Conservation (phyloP, 2,113 vertebrate species). For the Amia ocellicauda region DNA sequence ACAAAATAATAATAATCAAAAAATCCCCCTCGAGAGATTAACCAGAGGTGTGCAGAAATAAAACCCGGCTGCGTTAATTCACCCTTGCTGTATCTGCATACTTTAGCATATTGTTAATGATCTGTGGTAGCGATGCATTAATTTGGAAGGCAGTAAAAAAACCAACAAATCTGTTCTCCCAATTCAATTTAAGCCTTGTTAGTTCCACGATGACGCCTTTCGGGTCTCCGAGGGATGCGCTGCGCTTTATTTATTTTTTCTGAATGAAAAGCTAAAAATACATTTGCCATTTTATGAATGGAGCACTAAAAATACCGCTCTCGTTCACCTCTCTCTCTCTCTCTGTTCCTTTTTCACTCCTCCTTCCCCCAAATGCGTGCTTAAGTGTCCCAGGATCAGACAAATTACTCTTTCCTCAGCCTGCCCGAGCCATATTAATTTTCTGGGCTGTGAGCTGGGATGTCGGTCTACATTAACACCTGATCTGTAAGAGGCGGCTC, state of each 20-base stretch:
- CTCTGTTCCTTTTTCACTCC: conserved; percentile 7
- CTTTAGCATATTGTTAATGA: conserved; percentile 39
- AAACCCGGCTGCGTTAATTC: conserved; percentile 15
- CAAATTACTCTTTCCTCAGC: conserved; percentile 55
- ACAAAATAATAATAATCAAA: no score
- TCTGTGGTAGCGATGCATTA: conserved; percentile 31
- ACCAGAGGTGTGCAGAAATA: background rate
- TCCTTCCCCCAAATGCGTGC: conserved; percentile 45
- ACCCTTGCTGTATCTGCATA: conserved; percentile 28
- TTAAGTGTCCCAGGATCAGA: conserved; percentile 41
- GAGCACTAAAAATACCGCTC: conserved; percentile 55
- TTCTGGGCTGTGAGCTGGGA: conserved; percentile 55
- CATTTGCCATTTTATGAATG: conserved; percentile 52
- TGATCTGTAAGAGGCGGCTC: conserved; percentile 71
- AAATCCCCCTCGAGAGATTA: background rate
- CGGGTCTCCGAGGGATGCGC: conserved; percentile 46
- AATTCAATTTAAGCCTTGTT: conserved; percentile 37
- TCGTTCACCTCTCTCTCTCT: conserved; percentile 36
- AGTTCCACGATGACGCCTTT: conserved; percentile 41
- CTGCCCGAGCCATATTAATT: conserved; percentile 58
- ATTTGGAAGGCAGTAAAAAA: conserved; percentile 35
- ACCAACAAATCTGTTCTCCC: conserved; percentile 24
- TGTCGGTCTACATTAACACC: conserved; percentile 70
- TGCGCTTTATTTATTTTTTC: conserved; percentile 49
- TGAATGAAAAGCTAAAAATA: conserved; percentile 61